Conservation (phyloP, 2,888 invertebrate genomes). For the Rhorus exstirpatorius region DNA sequence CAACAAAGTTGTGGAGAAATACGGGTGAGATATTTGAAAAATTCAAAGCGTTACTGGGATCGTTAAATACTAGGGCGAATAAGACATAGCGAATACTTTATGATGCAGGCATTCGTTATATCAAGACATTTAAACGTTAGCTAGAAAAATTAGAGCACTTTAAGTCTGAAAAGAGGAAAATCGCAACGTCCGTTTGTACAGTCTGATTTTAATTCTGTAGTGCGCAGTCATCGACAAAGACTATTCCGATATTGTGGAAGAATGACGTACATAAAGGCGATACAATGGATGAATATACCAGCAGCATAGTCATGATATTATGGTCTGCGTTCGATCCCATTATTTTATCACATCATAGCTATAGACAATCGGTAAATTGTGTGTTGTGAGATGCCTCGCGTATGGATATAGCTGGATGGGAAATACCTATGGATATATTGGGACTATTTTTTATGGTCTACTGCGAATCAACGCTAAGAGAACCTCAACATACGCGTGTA, state of each 20-base stretch:
- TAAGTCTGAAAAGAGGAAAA: no score
- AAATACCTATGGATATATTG: background rate
- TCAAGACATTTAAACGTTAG: background rate
- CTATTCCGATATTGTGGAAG: no score
- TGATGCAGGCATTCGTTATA: background rate
- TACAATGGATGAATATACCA: background rate
- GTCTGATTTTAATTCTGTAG: background rate
- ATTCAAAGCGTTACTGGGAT: background rate
- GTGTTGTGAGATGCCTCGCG: slow-evolving; percentile 5
- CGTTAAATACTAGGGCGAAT: background rate
- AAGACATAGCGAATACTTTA: background rate
- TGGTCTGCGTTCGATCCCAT: slow-evolving; percentile 73
- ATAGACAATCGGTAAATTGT: slow-evolving; percentile 22
- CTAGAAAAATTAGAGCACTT: background rate
- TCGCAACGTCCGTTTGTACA: background rate
- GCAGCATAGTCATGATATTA: background rate
- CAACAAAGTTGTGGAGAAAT: background rate
- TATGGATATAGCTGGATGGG: background rate
- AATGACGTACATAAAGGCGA: background rate
- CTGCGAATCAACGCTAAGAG: background rate
- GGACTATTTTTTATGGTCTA: background rate
- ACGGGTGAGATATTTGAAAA: background rate
- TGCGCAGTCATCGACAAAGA: background rate
- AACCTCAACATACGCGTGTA: slow-evolving; percentile 26
- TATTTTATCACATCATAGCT: slow-evolving; percentile 71